Evolutionary conservation across 2,888 invertebrate species (phyloP).

Genomic region (Lasiommata megera): DNA sequence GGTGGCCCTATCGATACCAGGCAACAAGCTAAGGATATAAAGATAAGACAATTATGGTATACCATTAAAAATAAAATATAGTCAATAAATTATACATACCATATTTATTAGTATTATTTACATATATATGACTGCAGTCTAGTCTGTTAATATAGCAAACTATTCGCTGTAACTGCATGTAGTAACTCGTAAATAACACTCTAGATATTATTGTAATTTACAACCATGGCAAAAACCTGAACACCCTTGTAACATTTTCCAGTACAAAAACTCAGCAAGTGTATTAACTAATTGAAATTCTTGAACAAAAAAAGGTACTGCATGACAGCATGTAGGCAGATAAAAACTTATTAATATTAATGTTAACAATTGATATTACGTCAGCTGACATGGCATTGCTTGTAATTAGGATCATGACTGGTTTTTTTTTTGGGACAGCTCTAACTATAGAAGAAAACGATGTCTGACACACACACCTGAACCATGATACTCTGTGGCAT

Average conservation of each 20-base stretch:
- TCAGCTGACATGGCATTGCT: constrained; percentile 12
- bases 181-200: background rate
- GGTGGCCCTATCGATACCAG: too few relatives aligned
- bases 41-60: too few relatives aligned
- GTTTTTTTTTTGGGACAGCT: constrained; percentile 3
- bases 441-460: background rate
- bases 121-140: too few relatives aligned
- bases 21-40: too few relatives aligned
- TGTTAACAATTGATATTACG: constrained; percentile 24
- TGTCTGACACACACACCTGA: background rate
- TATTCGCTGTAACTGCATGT: too few relatives aligned
- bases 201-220: background rate
- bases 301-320: background rate
- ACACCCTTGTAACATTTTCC: constrained; percentile 5
- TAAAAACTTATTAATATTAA: constrained; percentile 22
- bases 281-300: background rate
- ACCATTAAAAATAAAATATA: too few relatives aligned
- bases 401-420: constrained; percentile 11
- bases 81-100: too few relatives aligned
- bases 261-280: constrained; percentile 1
- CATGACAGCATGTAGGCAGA: background rate
- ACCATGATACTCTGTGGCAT: too few relatives aligned
- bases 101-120: too few relatives aligned
- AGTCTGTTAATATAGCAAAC: too few relatives aligned
- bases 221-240: background rate